Conservation (phyloP, 2,113 vertebrate species). For the Pterophyllum scalare region DNA sequence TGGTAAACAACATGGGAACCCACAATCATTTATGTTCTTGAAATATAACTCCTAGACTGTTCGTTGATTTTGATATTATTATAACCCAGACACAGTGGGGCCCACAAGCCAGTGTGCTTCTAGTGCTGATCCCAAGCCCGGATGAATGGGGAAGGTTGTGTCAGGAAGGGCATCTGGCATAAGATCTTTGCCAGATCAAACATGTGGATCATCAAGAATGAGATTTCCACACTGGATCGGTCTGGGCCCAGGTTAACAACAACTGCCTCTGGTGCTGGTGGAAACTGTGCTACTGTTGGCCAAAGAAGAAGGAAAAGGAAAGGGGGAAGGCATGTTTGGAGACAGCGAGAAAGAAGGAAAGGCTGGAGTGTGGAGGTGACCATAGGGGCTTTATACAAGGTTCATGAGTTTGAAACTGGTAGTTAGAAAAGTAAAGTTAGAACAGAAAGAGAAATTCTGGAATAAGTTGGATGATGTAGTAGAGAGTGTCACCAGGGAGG, state of each 20-base stretch:
- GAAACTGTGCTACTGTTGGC: background rate
- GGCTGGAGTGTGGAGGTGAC: background rate
- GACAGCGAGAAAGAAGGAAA: background rate
- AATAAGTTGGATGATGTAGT: no score
- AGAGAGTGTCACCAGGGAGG: no score
- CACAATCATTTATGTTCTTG: background rate
- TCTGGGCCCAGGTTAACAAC: background rate
- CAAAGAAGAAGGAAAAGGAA: background rate
- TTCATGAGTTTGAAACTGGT: no score
- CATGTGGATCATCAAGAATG: background rate
- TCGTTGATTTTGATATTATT: background rate
- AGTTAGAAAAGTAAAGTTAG: no score
- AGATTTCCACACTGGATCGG: background rate
- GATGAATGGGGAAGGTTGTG: background rate
- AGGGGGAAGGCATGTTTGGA: background rate
- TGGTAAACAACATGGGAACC: background rate
- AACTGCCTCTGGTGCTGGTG: background rate
- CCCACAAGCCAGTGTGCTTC: background rate
- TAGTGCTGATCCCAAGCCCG: background rate
- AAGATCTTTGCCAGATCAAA: conserved; percentile 2
- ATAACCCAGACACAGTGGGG: no score
- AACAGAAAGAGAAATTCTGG: no score
- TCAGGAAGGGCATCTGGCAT: background rate
- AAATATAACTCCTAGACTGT: background rate
- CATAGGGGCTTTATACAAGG: no score